These are phyloP conservation scores for Saccostrea glomerata DNA, from an alignment of 1,140 invertebrate genomes.

Conservation along the genomic window DNA sequence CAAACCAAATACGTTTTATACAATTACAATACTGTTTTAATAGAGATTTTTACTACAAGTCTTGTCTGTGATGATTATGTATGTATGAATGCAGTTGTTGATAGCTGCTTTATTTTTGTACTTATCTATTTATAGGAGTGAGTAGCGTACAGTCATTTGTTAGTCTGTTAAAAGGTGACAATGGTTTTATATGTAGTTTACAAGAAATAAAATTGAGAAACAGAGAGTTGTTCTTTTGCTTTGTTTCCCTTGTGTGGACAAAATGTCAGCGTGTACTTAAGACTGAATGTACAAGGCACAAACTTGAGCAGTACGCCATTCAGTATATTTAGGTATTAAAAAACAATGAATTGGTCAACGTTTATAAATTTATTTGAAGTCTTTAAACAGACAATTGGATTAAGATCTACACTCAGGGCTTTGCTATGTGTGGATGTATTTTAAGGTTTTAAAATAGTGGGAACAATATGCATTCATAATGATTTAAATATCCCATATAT, in stretches of 20 bases:
- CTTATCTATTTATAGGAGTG: not conserved
- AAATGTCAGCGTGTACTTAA: not conserved
- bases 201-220: not conserved
- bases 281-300: not conserved
- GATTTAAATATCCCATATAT: constrained; percentile 3
- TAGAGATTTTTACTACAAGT: too few relatives aligned
- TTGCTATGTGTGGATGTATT: not conserved
- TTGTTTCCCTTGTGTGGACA: not conserved
- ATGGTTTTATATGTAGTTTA: constrained; percentile 1
- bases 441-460: not conserved
- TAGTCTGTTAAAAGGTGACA: not conserved
- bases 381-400: not conserved
- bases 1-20: too few relatives aligned
- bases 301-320: not conserved
- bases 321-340: not conserved
- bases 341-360: too few relatives aligned
- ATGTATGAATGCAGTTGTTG: not conserved
- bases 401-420: not conserved
- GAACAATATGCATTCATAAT: not conserved
- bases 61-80: too few relatives aligned
- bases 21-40: too few relatives aligned
- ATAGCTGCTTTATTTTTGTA: not conserved
- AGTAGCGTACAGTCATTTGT: not conserved
- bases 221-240: not conserved
- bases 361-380: not conserved